Percentiles rank a stretch among this genome's conserved stretches.
phyloP scores from a whole-genome alignment of 92 coral and sea anemone species.

The Phenganax stokvisi region DNA sequence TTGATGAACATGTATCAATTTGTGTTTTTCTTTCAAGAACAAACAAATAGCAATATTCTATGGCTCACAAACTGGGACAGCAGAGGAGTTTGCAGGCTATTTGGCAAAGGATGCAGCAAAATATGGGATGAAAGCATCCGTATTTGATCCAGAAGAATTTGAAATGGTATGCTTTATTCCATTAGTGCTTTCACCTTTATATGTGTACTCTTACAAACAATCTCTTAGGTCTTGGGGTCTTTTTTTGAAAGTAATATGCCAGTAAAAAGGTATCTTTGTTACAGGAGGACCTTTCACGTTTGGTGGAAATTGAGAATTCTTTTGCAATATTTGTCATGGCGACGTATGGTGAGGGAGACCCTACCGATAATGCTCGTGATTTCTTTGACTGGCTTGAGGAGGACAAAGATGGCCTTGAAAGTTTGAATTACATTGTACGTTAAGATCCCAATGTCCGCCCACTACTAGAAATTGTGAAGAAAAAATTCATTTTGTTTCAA shows the following conservation, averaged over 20 bases:
- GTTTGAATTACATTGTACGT: constrained; percentile 74
- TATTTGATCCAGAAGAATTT: constrained; percentile 93
- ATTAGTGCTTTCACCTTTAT: neutral
- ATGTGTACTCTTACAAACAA: too few relatives aligned
- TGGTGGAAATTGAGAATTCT: constrained; percentile 73
- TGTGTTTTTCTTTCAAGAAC: constrained; percentile 48
- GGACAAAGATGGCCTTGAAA: constrained; percentile 86
- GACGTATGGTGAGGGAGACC: constrained; percentile 98
- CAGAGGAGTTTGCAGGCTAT: constrained; percentile 96
- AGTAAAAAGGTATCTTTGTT: neutral
- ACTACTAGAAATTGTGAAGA: neutral
- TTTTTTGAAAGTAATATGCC: neutral
- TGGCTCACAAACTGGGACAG: constrained; percentile 99
- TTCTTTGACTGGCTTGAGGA: constrained; percentile 86
- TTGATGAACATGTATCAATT: neutral
- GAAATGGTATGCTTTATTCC: constrained; percentile 60
- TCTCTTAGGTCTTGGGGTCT: neutral
- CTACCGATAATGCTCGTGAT: constrained; percentile 95
- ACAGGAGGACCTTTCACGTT: constrained; percentile 80
- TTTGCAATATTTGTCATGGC: constrained; percentile 90
- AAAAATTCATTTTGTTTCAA: neutral
- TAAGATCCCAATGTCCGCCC: neutral
- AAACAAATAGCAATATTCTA: constrained; percentile 89
- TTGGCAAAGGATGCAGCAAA: constrained; percentile 92
- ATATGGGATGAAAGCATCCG: constrained; percentile 81